phyloP scores from a whole-genome alignment of 1,140 invertebrate species.

The Campoletis sonorensis region DNA sequence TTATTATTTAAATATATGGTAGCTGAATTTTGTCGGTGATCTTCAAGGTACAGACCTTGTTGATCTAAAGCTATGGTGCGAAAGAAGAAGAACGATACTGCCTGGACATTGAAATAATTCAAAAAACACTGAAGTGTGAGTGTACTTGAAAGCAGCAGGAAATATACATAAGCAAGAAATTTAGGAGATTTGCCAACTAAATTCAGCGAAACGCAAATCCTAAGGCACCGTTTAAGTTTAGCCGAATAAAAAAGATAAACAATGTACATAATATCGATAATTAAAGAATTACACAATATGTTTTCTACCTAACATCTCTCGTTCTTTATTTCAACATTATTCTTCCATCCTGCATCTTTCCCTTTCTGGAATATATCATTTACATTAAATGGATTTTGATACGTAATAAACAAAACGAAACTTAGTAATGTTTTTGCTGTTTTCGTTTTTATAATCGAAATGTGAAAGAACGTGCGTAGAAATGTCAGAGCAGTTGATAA shows the following conservation, averaged over 20 bases:
- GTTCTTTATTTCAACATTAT: not conserved
- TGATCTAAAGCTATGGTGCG: not conserved
- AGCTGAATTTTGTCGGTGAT: not conserved
- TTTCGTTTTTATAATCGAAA: too few relatives aligned
- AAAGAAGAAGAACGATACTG: not conserved
- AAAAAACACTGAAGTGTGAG: not conserved
- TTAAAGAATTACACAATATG: slow-evolving; percentile 32
- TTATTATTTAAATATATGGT: slow-evolving; percentile 1
- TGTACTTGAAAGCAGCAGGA: not conserved
- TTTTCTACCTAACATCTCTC: slow-evolving; percentile 8
- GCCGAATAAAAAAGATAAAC: slow-evolving; percentile 12
- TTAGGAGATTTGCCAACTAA: not conserved
- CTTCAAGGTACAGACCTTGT: not conserved
- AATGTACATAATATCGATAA: slow-evolving; percentile 35
- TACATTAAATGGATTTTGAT: not conserved
- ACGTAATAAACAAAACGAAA: not conserved
- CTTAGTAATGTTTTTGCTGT: not conserved
- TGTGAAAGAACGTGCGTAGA: too few relatives aligned
- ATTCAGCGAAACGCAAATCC: slow-evolving; percentile 7
- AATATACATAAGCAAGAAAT: not conserved
- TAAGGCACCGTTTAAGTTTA: slow-evolving; percentile 22
- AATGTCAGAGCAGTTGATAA: too few relatives aligned
- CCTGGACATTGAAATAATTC: not conserved
- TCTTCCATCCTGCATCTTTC: not conserved
- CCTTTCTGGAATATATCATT: not conserved